Percentiles rank a stretch among this genome's conserved stretches.
Conservation (phyloP, 37 sponge, comb jelly and placozoan genomes). For the Haliclona indistincta region DNA sequence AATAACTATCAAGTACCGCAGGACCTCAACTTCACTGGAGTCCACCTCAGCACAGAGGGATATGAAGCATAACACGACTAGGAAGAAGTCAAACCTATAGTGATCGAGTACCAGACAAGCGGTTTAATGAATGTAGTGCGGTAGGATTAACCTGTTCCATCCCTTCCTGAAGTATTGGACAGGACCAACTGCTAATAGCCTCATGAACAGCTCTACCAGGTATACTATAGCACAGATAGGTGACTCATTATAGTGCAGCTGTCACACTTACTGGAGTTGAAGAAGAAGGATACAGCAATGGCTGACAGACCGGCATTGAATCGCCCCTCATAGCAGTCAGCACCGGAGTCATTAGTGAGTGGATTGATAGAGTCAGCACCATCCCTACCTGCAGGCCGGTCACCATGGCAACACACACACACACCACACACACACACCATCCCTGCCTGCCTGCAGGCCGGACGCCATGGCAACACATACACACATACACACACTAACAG, state of each 20-base stretch:
- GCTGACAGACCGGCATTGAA: constrained; percentile 5
- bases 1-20: constrained; percentile 4
- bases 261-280: constrained; percentile 21
- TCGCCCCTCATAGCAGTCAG: constrained; percentile 2
- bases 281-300: constrained; percentile 31
- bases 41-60: background rate
- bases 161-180: constrained; percentile 60
- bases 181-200: constrained; percentile 63
- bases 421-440: background rate
- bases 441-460: background rate
- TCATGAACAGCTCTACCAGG: constrained; percentile 58
- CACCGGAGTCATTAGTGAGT: background rate
- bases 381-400: background rate
- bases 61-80: constrained; percentile 10
- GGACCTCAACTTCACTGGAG: background rate
- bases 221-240: constrained; percentile 46
- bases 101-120: background rate
- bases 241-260: background rate
- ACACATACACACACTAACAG: background rate
- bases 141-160: constrained; percentile 69
- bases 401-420: background rate
- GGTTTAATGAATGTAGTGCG: background rate
- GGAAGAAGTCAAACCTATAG: constrained; percentile 16
- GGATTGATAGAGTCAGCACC: background rate
- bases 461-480: no score